These are phyloP conservation scores for Vicugna pacos DNA, from an alignment of 2,113 vertebrate species.

Conservation along the genomic window DNA sequence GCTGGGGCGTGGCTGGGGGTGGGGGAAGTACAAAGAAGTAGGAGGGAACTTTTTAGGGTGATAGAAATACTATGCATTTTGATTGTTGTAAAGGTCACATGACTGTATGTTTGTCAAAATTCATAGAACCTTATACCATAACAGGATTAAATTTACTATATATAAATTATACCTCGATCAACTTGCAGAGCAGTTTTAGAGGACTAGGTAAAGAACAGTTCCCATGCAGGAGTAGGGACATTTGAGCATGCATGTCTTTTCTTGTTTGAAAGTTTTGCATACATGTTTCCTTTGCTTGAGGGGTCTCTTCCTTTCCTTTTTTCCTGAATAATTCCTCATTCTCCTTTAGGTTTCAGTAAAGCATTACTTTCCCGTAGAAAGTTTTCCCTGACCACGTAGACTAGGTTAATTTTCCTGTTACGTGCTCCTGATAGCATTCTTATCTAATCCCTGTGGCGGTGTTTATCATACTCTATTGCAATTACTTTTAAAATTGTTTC, in stretches of 20 bases:
- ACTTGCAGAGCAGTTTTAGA: not conserved
- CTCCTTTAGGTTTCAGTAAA: not conserved
- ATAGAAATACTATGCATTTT: not conserved
- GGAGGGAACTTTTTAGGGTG: not conserved
- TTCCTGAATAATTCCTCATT: not conserved
- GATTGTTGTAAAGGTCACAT: not conserved
- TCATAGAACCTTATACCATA: not conserved
- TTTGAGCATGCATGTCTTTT: not conserved
- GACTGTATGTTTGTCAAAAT: not conserved
- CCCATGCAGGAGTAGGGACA: not conserved
- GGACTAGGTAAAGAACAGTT: not conserved
- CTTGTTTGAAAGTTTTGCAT: conserved; percentile 36
- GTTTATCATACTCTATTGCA: not conserved
- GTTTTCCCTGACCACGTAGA: not conserved
- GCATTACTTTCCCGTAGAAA: not conserved
- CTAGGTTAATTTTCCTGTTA: not conserved
- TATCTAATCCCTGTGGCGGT: not conserved
- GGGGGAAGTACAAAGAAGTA: not conserved
- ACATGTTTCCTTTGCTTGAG: not conserved
- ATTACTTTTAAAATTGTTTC: not conserved
- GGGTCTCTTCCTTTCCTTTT: not conserved
- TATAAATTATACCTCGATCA: conserved; percentile 24
- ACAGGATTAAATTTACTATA: conserved; percentile 39
- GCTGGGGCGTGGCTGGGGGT: not conserved
- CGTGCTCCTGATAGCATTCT: not conserved